A percentile compares a stretch with the other conserved stretches of the same genome.
Evolutionary conservation across 1,140 invertebrate genomes (phyloP).

Genomic region (Sycophila sp.): DNA sequence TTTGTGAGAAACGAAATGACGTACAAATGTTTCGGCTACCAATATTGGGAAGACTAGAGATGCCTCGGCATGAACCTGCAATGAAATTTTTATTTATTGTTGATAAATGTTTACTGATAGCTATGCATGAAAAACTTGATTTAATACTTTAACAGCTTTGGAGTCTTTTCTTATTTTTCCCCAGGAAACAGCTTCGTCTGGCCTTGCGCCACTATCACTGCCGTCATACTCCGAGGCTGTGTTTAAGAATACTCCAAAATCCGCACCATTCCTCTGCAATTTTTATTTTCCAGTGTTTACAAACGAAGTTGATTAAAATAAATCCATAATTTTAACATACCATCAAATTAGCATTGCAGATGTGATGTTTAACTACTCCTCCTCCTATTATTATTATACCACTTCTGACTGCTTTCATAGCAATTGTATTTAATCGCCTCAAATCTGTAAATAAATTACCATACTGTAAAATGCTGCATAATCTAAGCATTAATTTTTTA

Average conservation of each 20-base stretch:
- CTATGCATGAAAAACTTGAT: neutral
- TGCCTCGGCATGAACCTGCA: constrained; percentile 92
- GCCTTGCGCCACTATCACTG: constrained; percentile 95
- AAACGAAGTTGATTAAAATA: neutral
- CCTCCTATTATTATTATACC: constrained; percentile 99
- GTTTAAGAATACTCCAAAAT: constrained; percentile 96
- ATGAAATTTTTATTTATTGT: constrained; percentile 37
- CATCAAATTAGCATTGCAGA: constrained; percentile 98
- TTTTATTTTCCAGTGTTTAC: neutral
- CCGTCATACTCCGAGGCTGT: constrained; percentile 99
- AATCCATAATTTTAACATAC: constrained; percentile 61
- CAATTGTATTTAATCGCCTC: constrained; percentile 89
- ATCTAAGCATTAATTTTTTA: constrained; percentile 16
- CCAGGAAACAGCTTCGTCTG: constrained; percentile 99
- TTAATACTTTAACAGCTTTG: constrained; percentile 82
- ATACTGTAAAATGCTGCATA: too few species aligned
- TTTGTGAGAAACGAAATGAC: constrained; percentile 39
- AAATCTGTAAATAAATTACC: constrained; percentile 78
- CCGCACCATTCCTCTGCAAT: constrained; percentile 93
- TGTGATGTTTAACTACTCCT: constrained; percentile 98
- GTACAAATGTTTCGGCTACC: constrained; percentile 93
- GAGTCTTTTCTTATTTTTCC: constrained; percentile 91
- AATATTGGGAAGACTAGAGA: constrained; percentile 93
- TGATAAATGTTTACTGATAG: too few species aligned
- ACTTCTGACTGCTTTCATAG: constrained; percentile 91